Conservation (phyloP, 1,140 invertebrate genomes). For the Heliconius nattereri region DNA sequence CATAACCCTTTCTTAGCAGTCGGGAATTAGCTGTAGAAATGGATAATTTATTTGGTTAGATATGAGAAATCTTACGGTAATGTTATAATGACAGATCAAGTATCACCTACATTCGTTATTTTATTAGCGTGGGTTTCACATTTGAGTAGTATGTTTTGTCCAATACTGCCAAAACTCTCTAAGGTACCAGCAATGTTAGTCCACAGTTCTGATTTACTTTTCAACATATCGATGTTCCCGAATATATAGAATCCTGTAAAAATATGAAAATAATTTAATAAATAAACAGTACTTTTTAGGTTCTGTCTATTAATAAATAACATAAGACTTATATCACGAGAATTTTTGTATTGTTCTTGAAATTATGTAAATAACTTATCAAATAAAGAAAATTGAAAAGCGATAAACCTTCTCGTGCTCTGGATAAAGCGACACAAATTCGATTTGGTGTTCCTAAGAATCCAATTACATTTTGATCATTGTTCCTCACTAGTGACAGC, state of each 20-base stretch:
- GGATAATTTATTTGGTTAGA: too few species aligned
- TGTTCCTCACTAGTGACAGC: slow-evolving; percentile 91
- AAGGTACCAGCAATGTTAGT: slow-evolving; percentile 76
- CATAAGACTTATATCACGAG: too few species aligned
- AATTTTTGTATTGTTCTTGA: too few species aligned
- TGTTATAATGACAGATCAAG: neutral
- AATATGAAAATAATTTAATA: slow-evolving; percentile 1
- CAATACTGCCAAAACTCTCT: slow-evolving; percentile 69
- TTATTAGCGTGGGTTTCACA: slow-evolving; percentile 77
- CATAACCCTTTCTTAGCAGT: too few species aligned
- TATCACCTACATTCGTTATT: slow-evolving; percentile 51
- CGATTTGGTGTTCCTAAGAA: slow-evolving; percentile 89
- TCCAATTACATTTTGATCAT: slow-evolving; percentile 86
- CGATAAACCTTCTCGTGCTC: slow-evolving; percentile 87
- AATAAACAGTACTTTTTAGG: too few species aligned
- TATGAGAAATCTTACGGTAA: too few species aligned
- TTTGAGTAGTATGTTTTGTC: slow-evolving; percentile 65
- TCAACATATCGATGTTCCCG: slow-evolving; percentile 86
- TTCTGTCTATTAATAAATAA: too few species aligned
- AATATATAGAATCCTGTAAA: slow-evolving; percentile 81
- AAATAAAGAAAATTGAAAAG: neutral
- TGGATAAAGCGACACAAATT: slow-evolving; percentile 91
- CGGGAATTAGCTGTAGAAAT: too few species aligned
- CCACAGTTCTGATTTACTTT: slow-evolving; percentile 80
- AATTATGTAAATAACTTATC: neutral